These are phyloP conservation scores for Drosophila orosa DNA, from an alignment of 1,140 invertebrate species.

Conservation along the genomic window DNA sequence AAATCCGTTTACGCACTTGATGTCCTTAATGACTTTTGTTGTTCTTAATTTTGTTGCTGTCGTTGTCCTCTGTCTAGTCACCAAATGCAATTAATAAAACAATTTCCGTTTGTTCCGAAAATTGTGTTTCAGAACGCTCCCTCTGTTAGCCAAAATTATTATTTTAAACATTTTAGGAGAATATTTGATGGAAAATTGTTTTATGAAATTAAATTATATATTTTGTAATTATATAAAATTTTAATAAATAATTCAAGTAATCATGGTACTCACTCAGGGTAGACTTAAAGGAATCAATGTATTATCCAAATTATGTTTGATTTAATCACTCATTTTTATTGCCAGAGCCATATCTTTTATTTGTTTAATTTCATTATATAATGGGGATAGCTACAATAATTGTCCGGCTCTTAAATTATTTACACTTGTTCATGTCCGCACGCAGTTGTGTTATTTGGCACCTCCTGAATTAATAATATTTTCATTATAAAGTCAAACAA, in stretches of 20 bases:
- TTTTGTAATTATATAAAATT: not conserved
- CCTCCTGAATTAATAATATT: conserved; percentile 71
- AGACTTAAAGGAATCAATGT: not conserved
- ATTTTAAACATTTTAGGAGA: not conserved
- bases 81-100: conserved; percentile 31
- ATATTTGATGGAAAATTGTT: conserved; percentile 4
- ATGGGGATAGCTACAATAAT: conserved; percentile 43
- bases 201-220: conserved; percentile 1
- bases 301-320: not conserved
- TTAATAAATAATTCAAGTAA: not conserved
- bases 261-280: not conserved
- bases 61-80: conserved; percentile 21
- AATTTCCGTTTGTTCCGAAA: conserved; percentile 3
- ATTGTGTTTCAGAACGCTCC: not conserved
- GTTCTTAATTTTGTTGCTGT: not conserved
- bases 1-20: conserved; percentile 45
- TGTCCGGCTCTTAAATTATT: conserved; percentile 47
- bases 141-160: not conserved
- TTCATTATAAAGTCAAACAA: conserved; percentile 79
- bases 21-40: conserved; percentile 45
- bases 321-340: conserved; percentile 3
- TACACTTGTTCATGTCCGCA: conserved; percentile 29
- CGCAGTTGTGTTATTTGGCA: conserved; percentile 34
- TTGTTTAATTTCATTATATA: not conserved
- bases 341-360: conserved; percentile 10